phyloP scores from a whole-genome alignment of 1,140 invertebrate species.

The Ceratina calcarata region DNA sequence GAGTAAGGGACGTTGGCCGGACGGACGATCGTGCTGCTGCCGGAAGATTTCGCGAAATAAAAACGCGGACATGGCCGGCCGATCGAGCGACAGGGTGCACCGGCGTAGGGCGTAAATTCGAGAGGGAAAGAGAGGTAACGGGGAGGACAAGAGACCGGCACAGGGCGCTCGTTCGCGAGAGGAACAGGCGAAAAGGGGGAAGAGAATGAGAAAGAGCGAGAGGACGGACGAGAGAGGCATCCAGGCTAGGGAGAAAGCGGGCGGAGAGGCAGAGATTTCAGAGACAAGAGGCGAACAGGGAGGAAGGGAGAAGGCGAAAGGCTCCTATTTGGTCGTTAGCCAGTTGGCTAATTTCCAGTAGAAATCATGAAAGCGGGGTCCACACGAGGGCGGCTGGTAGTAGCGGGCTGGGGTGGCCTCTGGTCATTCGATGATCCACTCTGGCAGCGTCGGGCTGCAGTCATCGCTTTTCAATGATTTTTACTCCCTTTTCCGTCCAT shows the following conservation, averaged over 20 bases:
- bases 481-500: conserved; percentile 77
- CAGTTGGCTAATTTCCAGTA: conserved; percentile 81
- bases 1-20: conserved; percentile 41
- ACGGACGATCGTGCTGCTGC: conserved; percentile 52
- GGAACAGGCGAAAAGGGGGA: conserved; percentile 34
- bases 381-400: conserved; percentile 56
- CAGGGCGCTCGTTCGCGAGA: conserved; percentile 21
- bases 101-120: conserved; percentile 41
- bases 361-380: conserved; percentile 77
- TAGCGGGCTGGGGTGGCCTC: conserved; percentile 58
- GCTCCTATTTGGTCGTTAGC: conserved; percentile 79
- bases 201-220: conserved; percentile 52
- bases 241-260: conserved; percentile 35
- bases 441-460: conserved; percentile 68
- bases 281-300: conserved; percentile 33
- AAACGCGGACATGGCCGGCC: conserved; percentile 43
- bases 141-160: conserved; percentile 47
- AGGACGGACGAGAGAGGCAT: conserved; percentile 36
- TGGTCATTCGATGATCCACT: conserved; percentile 79
- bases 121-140: conserved; percentile 50
- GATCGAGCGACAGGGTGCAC: conserved; percentile 54
- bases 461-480: conserved; percentile 80
- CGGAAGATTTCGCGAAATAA: conserved; percentile 55
- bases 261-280: conserved; percentile 44
- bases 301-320: conserved; percentile 63